Conservation (phyloP, 2,888 invertebrate species). For the Drepanosiphum platanoidis region DNA sequence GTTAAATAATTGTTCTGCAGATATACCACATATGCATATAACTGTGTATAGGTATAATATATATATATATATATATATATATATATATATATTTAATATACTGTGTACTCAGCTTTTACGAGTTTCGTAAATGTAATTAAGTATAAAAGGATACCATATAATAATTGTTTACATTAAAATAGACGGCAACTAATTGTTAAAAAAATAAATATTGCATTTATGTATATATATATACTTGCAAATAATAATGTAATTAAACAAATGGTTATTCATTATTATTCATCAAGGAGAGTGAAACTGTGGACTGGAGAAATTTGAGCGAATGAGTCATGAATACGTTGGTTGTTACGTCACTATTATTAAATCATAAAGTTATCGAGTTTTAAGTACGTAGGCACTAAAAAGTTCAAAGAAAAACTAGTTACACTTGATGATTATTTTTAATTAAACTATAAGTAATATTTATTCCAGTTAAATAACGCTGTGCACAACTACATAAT, state of each 20-base stretch:
- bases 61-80: background rate
- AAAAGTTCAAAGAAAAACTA: background rate
- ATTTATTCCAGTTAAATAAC: background rate
- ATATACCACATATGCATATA: background rate
- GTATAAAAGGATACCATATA: background rate
- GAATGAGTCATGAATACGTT: no score
- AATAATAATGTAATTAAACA: background rate
- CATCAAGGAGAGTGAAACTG: no score
- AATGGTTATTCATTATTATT: no score
- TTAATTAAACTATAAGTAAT: background rate
- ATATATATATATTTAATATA: background rate
- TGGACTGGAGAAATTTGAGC: no score
- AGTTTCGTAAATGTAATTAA: background rate
- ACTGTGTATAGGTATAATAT: no score
- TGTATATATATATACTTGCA: background rate
- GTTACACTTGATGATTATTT: background rate
- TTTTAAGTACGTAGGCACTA: background rate
- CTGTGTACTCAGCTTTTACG: conserved; percentile 5
- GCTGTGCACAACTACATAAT: background rate
- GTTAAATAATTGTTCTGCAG: conserved; percentile 44
- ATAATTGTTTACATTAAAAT: background rate
- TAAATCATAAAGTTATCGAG: no score
- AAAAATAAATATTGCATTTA: background rate
- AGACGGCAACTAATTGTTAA: background rate
- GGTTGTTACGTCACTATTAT: no score